Base-by-base conservation (phyloP, 2,888 invertebrate genomes). In the Dione juno region DNA sequence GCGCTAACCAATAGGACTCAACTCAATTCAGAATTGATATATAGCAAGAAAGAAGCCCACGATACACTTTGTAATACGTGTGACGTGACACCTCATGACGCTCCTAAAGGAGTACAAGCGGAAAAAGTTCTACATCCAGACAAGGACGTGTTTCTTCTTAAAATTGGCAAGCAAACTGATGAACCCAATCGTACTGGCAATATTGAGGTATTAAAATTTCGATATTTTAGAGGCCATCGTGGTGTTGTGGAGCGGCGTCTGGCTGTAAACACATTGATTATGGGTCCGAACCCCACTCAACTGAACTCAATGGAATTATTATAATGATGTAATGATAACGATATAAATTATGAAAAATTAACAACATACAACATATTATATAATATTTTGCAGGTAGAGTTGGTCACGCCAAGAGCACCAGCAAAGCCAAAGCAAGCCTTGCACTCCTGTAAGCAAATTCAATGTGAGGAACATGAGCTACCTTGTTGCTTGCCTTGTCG, bases 101-200 rank as follows among this genome's bases (percentile, higher is more conserved):
- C 93, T 0, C 90, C 94, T 0, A 94, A 93, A 75, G 94, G 94
- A 0, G 94, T 94, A 0, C 84, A 93, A 67, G 94, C 94, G 6
- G 93, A 94, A 14, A 95, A 95, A 78, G 87, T 94, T 6, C 82
- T 94, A 0, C 95, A 96, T 77, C 95, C 95, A 0, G 95, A 96
- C 65, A 95, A 95, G 78, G 96, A 96, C 77, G 94, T 96, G 0
- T 96, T 96, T 76, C 90, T 96, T 6, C 86, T 96, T 59, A 94
- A 95, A 79, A 95, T 97, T 69, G 97, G 96, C 1, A 96, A 96
- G 80, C 96, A 96, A 80, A 95, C 95, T 0, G 92, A 92, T 59
- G 93, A 93, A 76, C 93, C 92, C 0, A 90, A 92, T 71, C 88
- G 92, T 8, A 95, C 95, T 43, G 95, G 95, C 0, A 94, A 94